Base-by-base conservation (phyloP, 2,888 invertebrate genomes). In the Teleiodes luculella region DNA sequence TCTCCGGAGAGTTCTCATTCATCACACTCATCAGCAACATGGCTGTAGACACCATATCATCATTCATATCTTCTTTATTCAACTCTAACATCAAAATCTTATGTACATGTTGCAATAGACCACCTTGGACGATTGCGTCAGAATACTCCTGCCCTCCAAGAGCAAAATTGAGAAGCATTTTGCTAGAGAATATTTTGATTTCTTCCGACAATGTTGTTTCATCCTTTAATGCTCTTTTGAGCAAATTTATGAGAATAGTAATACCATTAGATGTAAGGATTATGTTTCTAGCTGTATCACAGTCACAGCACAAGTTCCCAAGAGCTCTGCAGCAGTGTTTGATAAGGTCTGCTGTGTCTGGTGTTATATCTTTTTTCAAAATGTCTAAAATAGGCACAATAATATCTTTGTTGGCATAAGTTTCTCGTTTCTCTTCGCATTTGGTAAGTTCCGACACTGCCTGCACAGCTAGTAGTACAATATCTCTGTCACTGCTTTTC, bases 251-350 rank as follows among this genome's bases (percentile, higher is more conserved):
- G 6, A 92, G 72, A 41, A 80, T 76, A 47, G 77, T 70, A 56
- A 93, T 83, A 1, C 93, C 93, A 54, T 91, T 79, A 45, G 63
- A 65, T 11, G 80, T 72, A 1, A 83, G 67, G 35, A 93, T 87
- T 52, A 91, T 75, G 57, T 90, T 90, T 59, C 93, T 88, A 14
- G 92, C 92, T 67, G 90, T 88, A 86, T 96, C 95, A 85, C 96
- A 96, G 73, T 97, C 94, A 77, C 95, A 97, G 76, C 96, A 96
- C 71, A 97, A 93, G 80, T 97, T 97, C 35, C 96, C 97, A 18
- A 97, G 86, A 2, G 96, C 95, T 67, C 97, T 91, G 64, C 95
- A 95, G 37, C 94, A 92, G 74, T 97, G 95, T 62, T 93, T 93
- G 7, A 93, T 83, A 51, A 93, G 76, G 60, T 93, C 91, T 57